A percentile compares a stretch with the other conserved stretches of the same genome.
phyloP scores from a whole-genome alignment of 2,113 vertebrate species.

The Phalacrocorax brasilianus region DNA sequence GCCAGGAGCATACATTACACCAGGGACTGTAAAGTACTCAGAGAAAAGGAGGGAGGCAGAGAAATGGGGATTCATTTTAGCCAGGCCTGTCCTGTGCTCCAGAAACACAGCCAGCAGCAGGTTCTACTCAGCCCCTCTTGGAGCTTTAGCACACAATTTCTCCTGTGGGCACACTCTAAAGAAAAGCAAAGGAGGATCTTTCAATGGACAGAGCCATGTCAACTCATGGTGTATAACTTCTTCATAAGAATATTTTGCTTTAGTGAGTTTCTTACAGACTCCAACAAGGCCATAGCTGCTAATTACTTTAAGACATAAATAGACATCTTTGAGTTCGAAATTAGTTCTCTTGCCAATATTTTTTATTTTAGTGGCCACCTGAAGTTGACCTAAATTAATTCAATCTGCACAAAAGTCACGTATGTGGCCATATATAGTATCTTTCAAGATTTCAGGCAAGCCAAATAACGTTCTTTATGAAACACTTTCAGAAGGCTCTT shows the following conservation, averaged over 20 bases:
- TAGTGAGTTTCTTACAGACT: background rate
- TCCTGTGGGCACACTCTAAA: background rate
- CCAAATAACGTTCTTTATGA: background rate
- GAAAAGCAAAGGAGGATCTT: background rate
- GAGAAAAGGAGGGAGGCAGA: background rate
- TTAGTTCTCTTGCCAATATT: background rate
- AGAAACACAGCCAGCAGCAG: background rate
- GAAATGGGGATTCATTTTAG: background rate
- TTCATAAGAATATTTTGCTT: background rate
- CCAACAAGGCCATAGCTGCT: background rate
- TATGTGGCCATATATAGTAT: background rate
- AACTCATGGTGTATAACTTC: background rate
- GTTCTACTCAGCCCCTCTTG: background rate
- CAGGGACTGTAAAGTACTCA: background rate
- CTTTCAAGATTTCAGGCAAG: background rate
- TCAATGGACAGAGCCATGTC: background rate
- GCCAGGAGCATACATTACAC: background rate
- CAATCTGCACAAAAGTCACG: background rate
- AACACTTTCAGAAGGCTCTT: background rate
- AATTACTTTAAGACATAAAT: background rate
- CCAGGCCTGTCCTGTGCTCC: background rate
- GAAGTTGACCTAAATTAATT: background rate
- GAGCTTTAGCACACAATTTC: background rate
- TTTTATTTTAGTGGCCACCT: background rate
- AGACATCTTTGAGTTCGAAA: background rate